These are phyloP conservation scores for Cantharis lateralis DNA, from an alignment of 2,888 invertebrate genomes.

Conservation along the genomic window DNA sequence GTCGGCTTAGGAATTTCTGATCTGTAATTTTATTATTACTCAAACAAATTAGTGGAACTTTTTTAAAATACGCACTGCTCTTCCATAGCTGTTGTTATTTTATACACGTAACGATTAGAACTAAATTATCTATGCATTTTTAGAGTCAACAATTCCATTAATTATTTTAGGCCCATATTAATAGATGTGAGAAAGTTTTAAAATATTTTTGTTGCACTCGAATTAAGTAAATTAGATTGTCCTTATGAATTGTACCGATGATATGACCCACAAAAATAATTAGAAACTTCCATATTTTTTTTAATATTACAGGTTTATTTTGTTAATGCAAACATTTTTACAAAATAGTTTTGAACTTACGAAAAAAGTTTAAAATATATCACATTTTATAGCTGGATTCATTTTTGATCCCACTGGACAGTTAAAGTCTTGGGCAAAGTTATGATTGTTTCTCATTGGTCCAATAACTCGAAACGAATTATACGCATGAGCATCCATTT, in stretches of 20 bases:
- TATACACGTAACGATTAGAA: neutral
- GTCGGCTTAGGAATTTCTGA: neutral
- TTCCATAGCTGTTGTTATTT: neutral
- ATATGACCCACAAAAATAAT: neutral
- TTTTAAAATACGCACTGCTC: neutral
- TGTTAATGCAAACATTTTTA: neutral
- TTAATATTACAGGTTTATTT: neutral
- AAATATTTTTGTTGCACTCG: neutral
- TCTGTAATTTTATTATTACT: neutral
- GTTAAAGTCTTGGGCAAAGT: conserved; percentile 23
- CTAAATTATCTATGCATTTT: neutral
- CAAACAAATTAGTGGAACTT: neutral
- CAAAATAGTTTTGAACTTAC: neutral
- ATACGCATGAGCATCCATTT: neutral
- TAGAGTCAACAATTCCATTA: neutral
- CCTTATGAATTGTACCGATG: neutral
- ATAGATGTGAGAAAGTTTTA: neutral
- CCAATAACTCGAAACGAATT: neutral
- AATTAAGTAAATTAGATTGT: neutral
- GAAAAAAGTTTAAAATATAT: neutral
- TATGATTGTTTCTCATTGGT: conserved; percentile 5
- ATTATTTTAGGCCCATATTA: neutral
- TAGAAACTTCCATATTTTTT: neutral
- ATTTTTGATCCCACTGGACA: conserved; percentile 16
- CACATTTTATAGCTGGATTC: conserved; percentile 17